Base-by-base conservation (phyloP, 1,140 invertebrate species). In the Yoshiicerus persimilis region DNA sequence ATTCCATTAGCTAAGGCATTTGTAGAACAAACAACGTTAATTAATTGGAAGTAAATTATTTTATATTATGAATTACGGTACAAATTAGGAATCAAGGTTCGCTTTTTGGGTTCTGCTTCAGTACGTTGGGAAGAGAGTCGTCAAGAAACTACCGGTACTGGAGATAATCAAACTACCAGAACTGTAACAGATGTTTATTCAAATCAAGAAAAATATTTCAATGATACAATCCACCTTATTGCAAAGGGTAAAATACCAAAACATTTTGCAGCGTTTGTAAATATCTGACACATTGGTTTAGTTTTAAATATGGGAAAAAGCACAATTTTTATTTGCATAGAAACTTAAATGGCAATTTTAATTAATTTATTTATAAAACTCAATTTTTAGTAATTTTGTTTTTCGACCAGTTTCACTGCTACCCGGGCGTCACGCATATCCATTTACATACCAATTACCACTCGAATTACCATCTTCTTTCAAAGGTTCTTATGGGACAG, bases 391-490 rank as follows among this genome's bases (percentile, higher is more conserved):
- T n/a, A n/a, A n/a, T n/a, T n/a, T n/a, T n/a, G n/a, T n/a, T n/a
- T n/a, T n/a, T n/a, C n/a, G n/a, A n/a, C n/a, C n/a, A n/a, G n/a
- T n/a, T n/a, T n/a, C 39, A 16, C 16, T 38, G 2, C 13, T 84
- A 2, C 25, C 83, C 0, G 83, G 83, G 2, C 25, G 27, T 2
- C 25, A 32, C 10, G 23, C 23, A 2, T 56, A 84, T 47, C 83
- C 47, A 27, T 84, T 84, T 20, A 23, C 3, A 23, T 84, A 56
- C 56, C 5, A 13, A 6, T 30, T 84, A n/a, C 83, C 93, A 11
- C 89, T 90, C 20, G 92, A 92, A 89, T 88, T 93, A n/a, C 93
- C 93, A 0, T 92, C 93, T 0, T 93, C 93, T n/a, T 94, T 93
- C 90, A 92, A 92, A 89, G 93, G 93, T 23, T 90, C 92, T 1